Evolutionary conservation across 1,140 invertebrate species (phyloP), one percentile per base, ranked within the genome.

Genomic region (Epicauta chinensis): DNA sequence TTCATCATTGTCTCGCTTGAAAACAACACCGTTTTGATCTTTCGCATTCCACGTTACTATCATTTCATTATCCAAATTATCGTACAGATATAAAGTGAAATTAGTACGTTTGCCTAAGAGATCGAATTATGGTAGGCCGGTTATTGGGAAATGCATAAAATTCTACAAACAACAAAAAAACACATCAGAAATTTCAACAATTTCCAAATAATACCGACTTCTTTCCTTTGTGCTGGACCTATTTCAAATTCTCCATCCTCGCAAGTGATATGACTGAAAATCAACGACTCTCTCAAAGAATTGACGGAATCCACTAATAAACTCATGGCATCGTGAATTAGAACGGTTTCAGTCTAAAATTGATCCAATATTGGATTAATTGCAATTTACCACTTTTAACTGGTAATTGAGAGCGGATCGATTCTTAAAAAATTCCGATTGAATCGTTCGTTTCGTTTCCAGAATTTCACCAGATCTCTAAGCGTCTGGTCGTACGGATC

Each of bases 41-140:
- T 63, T 73, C 59, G 60, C 80, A 71, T 63, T 79, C 76, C 62
- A 66, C 7, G 30, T 53, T 11, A 53, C 61, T 12, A 54, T 60
- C 5, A 39, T 34, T 35, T 61, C 47, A 1, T 58, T n/a, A n/a
- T n/a, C 12, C 2, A 23, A 23, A 31, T 23, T 47, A 47, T 37
- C 23, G 7, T 12, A 37, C 14, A 38, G 4, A 17, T 5, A 23
- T 7, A 23, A 7, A 3, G 23, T 23, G 23, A 23, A 23, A 23
- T 23, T 23, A 0, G 23, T 23, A 2, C 23, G 23, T 23, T 23
- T 23, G 4, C 23, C 23, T 7, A 23, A 23, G 4, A 7, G 23
- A 23, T 23, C 23, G 23, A 23, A 23, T 2, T 23, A 3, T 0
- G 23, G 7, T 23, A 5, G 23, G 23, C 23, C 23, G 23, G 23